A percentile compares a stretch with the other conserved stretches of the same genome.
Evolutionary conservation across 2,113 vertebrate species (phyloP).

Genomic region (Equus quagga): DNA sequence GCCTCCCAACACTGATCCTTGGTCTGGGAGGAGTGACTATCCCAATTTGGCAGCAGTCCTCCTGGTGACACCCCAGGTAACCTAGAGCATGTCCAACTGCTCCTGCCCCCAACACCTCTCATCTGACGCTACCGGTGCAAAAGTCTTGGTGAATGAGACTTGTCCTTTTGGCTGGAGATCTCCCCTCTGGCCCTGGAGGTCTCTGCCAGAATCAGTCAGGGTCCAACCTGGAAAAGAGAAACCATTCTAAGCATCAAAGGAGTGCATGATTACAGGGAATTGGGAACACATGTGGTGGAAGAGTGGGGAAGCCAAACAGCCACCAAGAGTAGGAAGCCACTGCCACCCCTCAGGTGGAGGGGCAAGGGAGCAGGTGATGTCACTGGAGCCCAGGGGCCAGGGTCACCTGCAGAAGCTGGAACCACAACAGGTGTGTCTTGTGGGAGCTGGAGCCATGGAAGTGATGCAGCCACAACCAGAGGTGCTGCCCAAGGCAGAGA

Average conservation of each 20-base stretch:
- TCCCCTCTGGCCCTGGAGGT: not conserved
- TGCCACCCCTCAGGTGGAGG: not conserved
- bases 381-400: not conserved
- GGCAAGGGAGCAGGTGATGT: not conserved
- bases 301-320: not conserved
- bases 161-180: not conserved
- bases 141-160: not conserved
- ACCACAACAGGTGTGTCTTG: not conserved
- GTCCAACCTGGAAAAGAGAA: not conserved
- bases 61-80: not conserved
- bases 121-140: not conserved
- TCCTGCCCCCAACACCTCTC: not conserved
- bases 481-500: not conserved
- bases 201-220: not conserved
- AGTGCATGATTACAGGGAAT: no score
- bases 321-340: not conserved
- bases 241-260: not conserved
- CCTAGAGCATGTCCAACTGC: not conserved
- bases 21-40: not conserved
- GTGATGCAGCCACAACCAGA: not conserved
- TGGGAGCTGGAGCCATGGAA: not conserved
- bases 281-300: no score
- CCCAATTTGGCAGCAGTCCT: not conserved
- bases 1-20: not conserved
- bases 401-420: not conserved